Base-by-base conservation (phyloP, 2,113 vertebrate genomes). In the Pelvicachromis taeniatus region DNA sequence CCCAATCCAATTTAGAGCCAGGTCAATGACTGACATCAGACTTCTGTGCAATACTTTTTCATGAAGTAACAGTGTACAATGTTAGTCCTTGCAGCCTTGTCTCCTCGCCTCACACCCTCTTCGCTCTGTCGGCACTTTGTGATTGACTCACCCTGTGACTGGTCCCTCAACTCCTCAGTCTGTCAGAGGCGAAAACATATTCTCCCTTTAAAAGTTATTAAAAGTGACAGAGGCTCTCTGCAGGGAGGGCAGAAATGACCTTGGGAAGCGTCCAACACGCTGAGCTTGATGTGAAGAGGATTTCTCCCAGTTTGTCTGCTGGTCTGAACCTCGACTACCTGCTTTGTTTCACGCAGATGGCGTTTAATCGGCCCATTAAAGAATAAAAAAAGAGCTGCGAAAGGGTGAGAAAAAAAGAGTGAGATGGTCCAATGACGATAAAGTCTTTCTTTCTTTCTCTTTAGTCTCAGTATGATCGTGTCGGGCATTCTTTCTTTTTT, bases 201-300 rank as follows among this genome's bases (percentile, higher is more conserved):
- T 54, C 86, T 87, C 63, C 55, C 73, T 86, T 86, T 92, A 88
- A 93, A 94, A 91, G 89, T 94, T 92, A 93, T 93, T 89, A 89
- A 90, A 90, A 89, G 89, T 93, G 93, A 92, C 94, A 92, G 85
- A 87, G 84, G 56, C 56, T 92, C 85, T 91, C 92, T 83, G 88
- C 59, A 21, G 87, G 85, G 90, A 86, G 86, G 87, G 77, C 81
- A 58, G 82, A 38, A 78, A 88, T 89, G 93, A 95, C 95, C 94
- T 92, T 92, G 91, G 78, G 56, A 85, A 77, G 86, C 86, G 90
- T 89, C 52, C 4, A 77, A 86, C 73, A 73, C 9, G 9, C 61
- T 35, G 78, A 81, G 79, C 82, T 85, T 17, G 6, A 55, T 31
- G 81, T 55, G 81, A 73, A 56, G 82, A 77, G 73, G 88, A 88